Percentiles rank a stretch among this genome's conserved stretches.
These are phyloP conservation scores for Eristalinus sepulchralis DNA, from an alignment of 2,888 invertebrate genomes.

Conservation along the genomic window DNA sequence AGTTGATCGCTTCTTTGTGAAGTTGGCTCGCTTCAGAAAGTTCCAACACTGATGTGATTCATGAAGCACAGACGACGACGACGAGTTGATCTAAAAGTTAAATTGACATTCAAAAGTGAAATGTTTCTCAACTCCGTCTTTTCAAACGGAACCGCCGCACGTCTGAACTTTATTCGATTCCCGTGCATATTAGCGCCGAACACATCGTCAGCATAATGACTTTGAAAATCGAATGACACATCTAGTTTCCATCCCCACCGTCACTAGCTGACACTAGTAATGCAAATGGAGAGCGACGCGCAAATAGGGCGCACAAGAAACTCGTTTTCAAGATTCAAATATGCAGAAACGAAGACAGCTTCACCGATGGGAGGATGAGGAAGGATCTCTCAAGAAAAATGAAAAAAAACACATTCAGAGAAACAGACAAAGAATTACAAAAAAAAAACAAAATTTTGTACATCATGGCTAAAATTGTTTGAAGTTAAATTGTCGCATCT, in stretches of 20 bases:
- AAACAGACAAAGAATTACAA: background rate
- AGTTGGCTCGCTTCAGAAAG: background rate
- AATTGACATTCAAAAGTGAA: constrained; percentile 44
- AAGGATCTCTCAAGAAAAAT: constrained; percentile 12
- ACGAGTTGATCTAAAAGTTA: constrained; percentile 25
- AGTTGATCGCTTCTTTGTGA: background rate
- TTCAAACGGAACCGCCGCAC: background rate
- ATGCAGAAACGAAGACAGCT: constrained; percentile 37
- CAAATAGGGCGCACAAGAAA: background rate
- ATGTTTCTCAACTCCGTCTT: background rate
- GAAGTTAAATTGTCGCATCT: constrained; percentile 68
- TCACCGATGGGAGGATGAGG: constrained; percentile 24
- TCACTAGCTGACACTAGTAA: background rate
- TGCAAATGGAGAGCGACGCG: background rate
- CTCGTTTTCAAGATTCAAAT: constrained; percentile 39
- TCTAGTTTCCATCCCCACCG: background rate
- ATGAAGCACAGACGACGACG: background rate
- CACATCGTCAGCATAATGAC: constrained; percentile 45
- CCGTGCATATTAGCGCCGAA: constrained; percentile 18
- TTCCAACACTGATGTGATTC: background rate
- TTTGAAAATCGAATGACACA: constrained; percentile 13
- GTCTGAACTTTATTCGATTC: background rate
- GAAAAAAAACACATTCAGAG: background rate
- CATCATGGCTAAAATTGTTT: constrained; percentile 56
- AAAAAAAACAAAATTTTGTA: constrained; percentile 17